Conservation (phyloP, 2,888 invertebrate species). For the Sminthurinus aureus region DNA sequence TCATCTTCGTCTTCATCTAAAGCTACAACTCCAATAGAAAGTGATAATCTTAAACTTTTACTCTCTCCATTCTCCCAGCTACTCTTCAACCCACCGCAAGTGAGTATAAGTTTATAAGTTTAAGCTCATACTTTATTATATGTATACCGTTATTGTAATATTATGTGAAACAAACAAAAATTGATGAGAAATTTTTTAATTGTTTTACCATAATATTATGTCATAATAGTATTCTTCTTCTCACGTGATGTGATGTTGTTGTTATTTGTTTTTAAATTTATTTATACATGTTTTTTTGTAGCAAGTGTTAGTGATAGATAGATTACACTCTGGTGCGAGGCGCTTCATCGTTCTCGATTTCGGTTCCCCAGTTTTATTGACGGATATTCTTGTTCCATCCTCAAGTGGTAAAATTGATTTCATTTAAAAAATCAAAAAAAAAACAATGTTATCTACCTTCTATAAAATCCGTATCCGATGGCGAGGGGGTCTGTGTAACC, state of each 20-base stretch:
- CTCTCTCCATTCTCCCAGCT: slow-evolving; percentile 79
- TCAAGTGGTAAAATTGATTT: slow-evolving; percentile 64
- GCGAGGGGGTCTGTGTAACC: too few relatives aligned
- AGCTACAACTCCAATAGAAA: slow-evolving; percentile 16
- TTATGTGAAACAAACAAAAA: too few relatives aligned
- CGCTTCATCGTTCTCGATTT: slow-evolving; percentile 92
- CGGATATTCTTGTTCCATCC: slow-evolving; percentile 83
- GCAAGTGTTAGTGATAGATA: slow-evolving; percentile 81
- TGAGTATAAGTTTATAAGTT: too few relatives aligned
- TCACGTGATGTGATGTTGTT: neutral
- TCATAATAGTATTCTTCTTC: too few relatives aligned
- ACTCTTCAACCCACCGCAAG: slow-evolving; percentile 80
- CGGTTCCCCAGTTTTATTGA: slow-evolving; percentile 83
- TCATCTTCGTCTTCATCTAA: neutral
- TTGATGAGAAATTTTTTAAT: too few relatives aligned
- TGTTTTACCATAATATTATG: too few relatives aligned
- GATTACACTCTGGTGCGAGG: slow-evolving; percentile 63
- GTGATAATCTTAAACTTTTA: slow-evolving; percentile 49
- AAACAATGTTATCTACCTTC: too few relatives aligned
- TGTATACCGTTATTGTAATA: too few relatives aligned
- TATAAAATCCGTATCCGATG: too few relatives aligned
- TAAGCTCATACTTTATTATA: too few relatives aligned
- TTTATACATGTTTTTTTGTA: neutral
- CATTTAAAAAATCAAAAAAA: too few relatives aligned
- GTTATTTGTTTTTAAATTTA: neutral